Conservation (phyloP, 2,797 vertebrate species). For the Girardinus metallicus region DNA sequence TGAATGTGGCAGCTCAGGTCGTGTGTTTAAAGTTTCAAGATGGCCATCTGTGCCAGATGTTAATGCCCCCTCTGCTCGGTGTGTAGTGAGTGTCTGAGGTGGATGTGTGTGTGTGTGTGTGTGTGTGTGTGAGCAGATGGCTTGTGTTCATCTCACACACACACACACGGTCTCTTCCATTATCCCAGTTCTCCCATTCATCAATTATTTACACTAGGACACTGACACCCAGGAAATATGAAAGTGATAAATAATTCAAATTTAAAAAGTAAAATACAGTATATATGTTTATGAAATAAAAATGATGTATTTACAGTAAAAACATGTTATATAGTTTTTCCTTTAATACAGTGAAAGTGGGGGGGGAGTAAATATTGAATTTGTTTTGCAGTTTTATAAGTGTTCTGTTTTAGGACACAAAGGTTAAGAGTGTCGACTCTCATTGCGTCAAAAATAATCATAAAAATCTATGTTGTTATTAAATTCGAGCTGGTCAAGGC, state of each 20-base stretch:
- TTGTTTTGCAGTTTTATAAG: no score
- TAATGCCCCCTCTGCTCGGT: conserved; percentile 44
- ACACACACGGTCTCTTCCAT: conserved; percentile 46
- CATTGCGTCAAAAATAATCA: no score
- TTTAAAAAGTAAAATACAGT: not conserved
- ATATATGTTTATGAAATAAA: not conserved
- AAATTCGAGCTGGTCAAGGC: no score
- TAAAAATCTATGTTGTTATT: no score
- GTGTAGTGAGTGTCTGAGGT: conserved; percentile 24
- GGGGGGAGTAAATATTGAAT: no score
- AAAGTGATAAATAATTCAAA: conserved; percentile 1
- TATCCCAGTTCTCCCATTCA: conserved; percentile 48
- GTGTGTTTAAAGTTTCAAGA: conserved; percentile 40
- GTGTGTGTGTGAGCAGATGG: conserved; percentile 65
- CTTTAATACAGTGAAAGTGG: no score
- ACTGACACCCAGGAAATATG: conserved; percentile 25
- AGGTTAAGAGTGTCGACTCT: no score
- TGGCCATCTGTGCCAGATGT: conserved; percentile 76
- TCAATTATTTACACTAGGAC: conserved; percentile 68
- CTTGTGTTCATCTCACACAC: conserved; percentile 56
- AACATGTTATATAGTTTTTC: no score
- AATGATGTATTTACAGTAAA: not conserved
- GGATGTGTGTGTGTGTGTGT: conserved; percentile 30
- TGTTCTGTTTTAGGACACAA: no score
- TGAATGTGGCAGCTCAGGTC: conserved; percentile 1